phyloP scores from a whole-genome alignment of 2,113 vertebrate genomes.

The Andinoacara biseriatus region DNA sequence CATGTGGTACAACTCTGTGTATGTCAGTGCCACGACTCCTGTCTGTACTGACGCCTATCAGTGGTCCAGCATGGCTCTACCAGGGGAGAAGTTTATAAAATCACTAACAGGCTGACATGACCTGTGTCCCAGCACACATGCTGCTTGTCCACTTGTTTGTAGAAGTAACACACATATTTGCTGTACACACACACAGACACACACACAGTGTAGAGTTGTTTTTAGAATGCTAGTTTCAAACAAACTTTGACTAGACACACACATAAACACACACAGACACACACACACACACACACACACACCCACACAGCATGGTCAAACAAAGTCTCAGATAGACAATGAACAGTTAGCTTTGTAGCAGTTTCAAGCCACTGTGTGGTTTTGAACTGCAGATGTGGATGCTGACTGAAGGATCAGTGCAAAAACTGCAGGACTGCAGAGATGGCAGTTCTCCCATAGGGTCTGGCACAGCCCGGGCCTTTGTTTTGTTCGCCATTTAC shows the following conservation, averaged over 20 bases:
- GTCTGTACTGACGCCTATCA: constrained; percentile 74
- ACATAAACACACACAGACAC: neutral
- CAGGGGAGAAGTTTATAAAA: constrained; percentile 44
- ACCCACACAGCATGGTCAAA: constrained; percentile 46
- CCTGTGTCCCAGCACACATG: constrained; percentile 59
- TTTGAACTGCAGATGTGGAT: constrained; percentile 68
- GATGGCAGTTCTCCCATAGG: constrained; percentile 68
- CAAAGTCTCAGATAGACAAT: constrained; percentile 64
- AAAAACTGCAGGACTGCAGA: constrained; percentile 69
- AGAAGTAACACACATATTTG: constrained; percentile 12
- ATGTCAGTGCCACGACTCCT: constrained; percentile 62
- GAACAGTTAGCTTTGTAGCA: constrained; percentile 64
- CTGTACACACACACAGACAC: neutral
- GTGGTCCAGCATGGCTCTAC: constrained; percentile 60
- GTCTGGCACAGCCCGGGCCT: constrained; percentile 56
- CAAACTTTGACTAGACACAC: constrained; percentile 47
- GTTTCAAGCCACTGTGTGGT: constrained; percentile 62
- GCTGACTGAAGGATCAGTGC: constrained; percentile 69
- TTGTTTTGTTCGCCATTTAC: constrained; percentile 57
- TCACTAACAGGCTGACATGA: constrained; percentile 60
- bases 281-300: neutral
- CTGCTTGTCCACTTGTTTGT: constrained; percentile 53
- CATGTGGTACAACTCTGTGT: constrained; percentile 35
- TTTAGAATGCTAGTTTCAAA: constrained; percentile 54
- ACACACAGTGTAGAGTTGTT: constrained; percentile 7